Base-by-base conservation (phyloP, 2,888 invertebrate species). In the Drosophila borealis region DNA sequence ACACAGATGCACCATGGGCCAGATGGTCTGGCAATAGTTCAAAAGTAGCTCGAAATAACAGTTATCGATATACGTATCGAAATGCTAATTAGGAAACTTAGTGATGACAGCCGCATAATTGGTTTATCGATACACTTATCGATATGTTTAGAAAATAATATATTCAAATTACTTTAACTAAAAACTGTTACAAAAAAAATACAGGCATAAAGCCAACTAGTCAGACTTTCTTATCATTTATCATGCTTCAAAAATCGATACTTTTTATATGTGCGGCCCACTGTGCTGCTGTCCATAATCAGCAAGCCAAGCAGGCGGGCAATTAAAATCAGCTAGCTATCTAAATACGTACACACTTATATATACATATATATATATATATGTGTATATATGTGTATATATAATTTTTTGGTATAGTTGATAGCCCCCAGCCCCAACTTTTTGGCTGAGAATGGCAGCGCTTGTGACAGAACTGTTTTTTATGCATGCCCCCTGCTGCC, bases 251-350 rank as follows among this genome's bases (percentile, higher is more conserved):
- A 25, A 6, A 25, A 25, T 25, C 25, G 8, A 25, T 25, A 25
- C 25, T 25, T 25, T 25, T 6, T 6, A 8, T 2, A 29, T 14
- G 17, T 10, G 0, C n/a, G 10, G 4, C 21, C 70, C 66, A 56
- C 75, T 64, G 71, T 68, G 45, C 50, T 8, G n/a, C 51, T 41
- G 39, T 33, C 25, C 48, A 48, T 60, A 57, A 53, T 59, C 60
- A 55, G 46, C 19, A 17, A 56, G 57, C 48, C 60, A 68, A 63
- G 48, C 64, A 64, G 62, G n/a, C 55, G 49, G 57, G 81, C 87
- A 83, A 89, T 83, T 83, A 83, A 89, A 87, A 89, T 83, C 87
- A 89, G 81, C 87, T 73, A 50, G 53, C 76, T 53, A 61, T 83
- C 78, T 75, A 49, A 6, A 59, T 50, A 50, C 42, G 55, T 42